phyloP scores from a whole-genome alignment of 2,797 vertebrate species.

The Lemur catta region DNA sequence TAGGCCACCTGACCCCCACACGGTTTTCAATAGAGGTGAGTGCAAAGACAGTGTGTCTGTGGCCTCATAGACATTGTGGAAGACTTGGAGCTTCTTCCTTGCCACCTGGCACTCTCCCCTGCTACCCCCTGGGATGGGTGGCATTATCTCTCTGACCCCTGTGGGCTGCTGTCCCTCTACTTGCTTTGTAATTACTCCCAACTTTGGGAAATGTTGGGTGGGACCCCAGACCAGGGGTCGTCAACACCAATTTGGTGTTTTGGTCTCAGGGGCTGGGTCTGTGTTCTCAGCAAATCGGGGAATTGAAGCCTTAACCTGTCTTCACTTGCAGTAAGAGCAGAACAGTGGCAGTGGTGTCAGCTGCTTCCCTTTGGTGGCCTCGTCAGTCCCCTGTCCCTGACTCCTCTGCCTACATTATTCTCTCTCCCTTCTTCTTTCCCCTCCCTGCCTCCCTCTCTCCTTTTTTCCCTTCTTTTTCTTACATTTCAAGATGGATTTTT shows the following conservation, averaged over 20 bases:
- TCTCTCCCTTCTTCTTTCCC: background rate
- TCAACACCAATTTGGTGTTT: background rate
- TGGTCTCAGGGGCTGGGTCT: background rate
- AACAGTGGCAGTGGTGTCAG: background rate
- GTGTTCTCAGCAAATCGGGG: background rate
- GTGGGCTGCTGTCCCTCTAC: background rate
- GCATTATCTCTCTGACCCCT: background rate
- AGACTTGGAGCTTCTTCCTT: background rate
- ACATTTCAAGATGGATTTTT: constrained; percentile 48
- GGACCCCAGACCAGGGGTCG: background rate
- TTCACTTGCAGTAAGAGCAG: background rate
- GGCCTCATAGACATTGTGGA: background rate
- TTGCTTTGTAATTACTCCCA: background rate
- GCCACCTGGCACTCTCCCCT: background rate
- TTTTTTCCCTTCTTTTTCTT: background rate
- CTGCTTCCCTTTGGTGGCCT: background rate
- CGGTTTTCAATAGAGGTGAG: background rate
- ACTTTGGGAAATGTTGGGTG: background rate
- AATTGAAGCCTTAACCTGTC: background rate
- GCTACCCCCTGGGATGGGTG: too few species aligned
- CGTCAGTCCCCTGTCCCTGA: background rate
- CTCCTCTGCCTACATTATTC: background rate
- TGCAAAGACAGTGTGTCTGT: fast-evolving
- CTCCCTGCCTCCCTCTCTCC: background rate
- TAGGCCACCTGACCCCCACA: background rate